These are phyloP conservation scores for Holcopasites calliopsidis DNA, from an alignment of 1,140 invertebrate genomes.

Conservation along the genomic window DNA sequence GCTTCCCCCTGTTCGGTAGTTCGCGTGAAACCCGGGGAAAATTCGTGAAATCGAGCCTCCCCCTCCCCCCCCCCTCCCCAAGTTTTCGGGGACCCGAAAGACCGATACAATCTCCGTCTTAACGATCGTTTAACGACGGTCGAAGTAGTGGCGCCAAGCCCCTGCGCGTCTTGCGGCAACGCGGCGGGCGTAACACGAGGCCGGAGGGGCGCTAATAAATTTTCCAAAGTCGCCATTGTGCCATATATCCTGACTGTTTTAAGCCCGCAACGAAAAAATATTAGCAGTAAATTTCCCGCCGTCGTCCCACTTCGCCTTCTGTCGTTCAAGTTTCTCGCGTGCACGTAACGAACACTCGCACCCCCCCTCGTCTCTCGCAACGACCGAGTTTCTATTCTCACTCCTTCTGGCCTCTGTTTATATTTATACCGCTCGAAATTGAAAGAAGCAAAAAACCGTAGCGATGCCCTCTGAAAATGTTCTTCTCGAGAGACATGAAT, in stretches of 20 bases:
- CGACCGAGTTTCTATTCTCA: neutral
- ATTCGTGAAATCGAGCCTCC: constrained; percentile 64
- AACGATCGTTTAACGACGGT: constrained; percentile 77
- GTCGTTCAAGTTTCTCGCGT: neutral
- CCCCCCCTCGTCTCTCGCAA: neutral
- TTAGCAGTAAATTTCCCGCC: constrained; percentile 47
- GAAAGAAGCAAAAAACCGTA: neutral
- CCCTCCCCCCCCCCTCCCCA: too few relatives aligned
- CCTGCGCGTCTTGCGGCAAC: neutral
- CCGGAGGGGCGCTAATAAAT: constrained; percentile 55
- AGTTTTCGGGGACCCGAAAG: neutral
- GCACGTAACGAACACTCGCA: neutral
- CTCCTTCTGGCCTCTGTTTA: neutral
- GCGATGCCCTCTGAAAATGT: too few relatives aligned
- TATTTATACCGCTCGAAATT: neutral
- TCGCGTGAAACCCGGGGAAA: constrained; percentile 51
- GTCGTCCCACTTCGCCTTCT: neutral
- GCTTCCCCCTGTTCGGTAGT: neutral
- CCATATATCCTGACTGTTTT: constrained; percentile 48
- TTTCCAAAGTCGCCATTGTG: constrained; percentile 49
- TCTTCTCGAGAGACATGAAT: neutral
- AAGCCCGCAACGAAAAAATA: constrained; percentile 52
- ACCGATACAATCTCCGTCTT: constrained; percentile 70
- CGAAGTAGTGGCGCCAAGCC: constrained; percentile 69
- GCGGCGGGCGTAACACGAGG: constrained; percentile 32